Base-by-base conservation (phyloP, 2,888 invertebrate species). In the Pandemis corylana region DNA sequence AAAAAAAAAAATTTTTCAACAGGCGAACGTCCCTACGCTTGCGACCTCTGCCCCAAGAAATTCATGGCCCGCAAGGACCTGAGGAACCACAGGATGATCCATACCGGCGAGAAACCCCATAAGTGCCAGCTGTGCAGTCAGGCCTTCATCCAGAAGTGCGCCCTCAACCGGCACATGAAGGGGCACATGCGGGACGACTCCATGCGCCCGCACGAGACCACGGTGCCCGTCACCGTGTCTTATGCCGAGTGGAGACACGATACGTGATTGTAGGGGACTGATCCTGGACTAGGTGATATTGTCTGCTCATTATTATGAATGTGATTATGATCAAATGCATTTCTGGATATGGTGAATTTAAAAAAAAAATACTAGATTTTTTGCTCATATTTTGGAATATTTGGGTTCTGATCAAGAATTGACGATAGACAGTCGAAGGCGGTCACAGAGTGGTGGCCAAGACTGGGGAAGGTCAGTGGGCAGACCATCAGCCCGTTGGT, bases 121-220 rank as follows among this genome's bases (percentile, higher is more conserved):
- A 98, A 98, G 87, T 99, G 98, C 87, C 95, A 95, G 72, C 96
- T 98, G 65, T 99, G 98, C 90, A 96, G 96, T 85, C 98, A 98
- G 89, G 98, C 98, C 0, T 98, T 98, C 90, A 98, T 98, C 88
- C 97, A 98, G 91, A 96, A 98, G 80, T 98, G 98, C 92, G 98
- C 99, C 81, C 95, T 99, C 13, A 98, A 98, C 46, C 97, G 99
- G 82, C 98, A 98, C 90, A 98, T 98, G 98, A 98, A 98, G 90
- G 87, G 84, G 0, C 86, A 86, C 62, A 81, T 85, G 59, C 85
- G 87, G 77, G 80, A 82, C 20, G 82, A 78, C 4, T 80, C 76
- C n/a, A 79, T 66, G 80, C 72, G 62, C 15, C 69, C 62, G 2
- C 68, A 44, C 20, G 20, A n/a, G 5, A 13, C 62, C 20, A 51